phyloP scores from a whole-genome alignment of 64 coral and sea anemone species.

The Trachythela sp. region DNA sequence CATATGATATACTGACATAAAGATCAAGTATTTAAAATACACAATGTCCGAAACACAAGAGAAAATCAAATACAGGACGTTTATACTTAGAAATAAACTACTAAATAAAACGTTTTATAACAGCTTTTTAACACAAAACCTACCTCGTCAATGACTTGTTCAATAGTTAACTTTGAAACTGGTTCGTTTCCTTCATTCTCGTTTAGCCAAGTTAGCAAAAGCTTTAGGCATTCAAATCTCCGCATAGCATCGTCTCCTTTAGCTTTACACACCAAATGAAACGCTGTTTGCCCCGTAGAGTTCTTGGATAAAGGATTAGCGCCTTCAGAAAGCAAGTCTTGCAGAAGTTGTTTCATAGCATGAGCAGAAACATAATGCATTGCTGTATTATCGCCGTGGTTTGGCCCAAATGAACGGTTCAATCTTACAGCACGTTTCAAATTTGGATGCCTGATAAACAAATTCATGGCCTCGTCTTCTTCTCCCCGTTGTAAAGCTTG shows the following conservation, averaged over 20 bases:
- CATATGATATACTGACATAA: no score
- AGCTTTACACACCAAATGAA: slow-evolving; percentile 68
- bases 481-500: slow-evolving; percentile 97
- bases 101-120: no score
- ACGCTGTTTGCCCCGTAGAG: slow-evolving; percentile 50
- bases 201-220: slow-evolving; percentile 59
- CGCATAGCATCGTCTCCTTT: slow-evolving; percentile 45
- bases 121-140: no score
- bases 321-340: slow-evolving; percentile 72
- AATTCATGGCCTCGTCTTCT: slow-evolving; percentile 91
- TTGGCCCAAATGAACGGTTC: slow-evolving; percentile 68
- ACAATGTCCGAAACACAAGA: no score
- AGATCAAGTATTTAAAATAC: no score
- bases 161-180: neutral
- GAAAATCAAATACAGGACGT: no score
- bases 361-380: slow-evolving; percentile 74
- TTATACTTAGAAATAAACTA: no score
- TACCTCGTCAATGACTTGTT: neutral
- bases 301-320: slow-evolving; percentile 64
- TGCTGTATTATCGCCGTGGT: slow-evolving; percentile 64
- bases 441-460: slow-evolving; percentile 81
- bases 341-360: slow-evolving; percentile 80
- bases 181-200: slow-evolving; percentile 20
- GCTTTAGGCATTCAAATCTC: slow-evolving; percentile 65
- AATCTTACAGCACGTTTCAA: slow-evolving; percentile 85